Conservation (phyloP, 2,113 vertebrate genomes). For the Grammomys dolichurus region DNA sequence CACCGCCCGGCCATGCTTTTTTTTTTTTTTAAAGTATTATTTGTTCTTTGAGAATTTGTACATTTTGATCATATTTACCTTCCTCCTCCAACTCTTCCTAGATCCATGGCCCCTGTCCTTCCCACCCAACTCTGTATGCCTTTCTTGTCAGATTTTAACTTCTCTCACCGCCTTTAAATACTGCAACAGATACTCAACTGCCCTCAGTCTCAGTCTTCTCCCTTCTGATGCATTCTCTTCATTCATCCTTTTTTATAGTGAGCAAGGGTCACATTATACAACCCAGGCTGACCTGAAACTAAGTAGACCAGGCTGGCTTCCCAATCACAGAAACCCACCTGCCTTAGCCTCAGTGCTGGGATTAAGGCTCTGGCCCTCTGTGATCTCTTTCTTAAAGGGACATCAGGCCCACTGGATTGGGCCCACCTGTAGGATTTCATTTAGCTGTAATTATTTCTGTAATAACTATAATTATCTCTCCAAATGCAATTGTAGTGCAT, state of each 20-base stretch:
- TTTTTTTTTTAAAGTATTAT: not conserved
- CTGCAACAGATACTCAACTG: not conserved
- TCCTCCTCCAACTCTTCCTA: not conserved
- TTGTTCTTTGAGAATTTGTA: not conserved
- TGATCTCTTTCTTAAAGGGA: not conserved
- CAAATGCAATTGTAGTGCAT: not conserved
- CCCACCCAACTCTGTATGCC: not conserved
- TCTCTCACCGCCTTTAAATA: not conserved
- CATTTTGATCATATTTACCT: not conserved
- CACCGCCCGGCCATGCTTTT: too few species aligned
- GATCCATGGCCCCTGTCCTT: not conserved
- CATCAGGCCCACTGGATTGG: not conserved
- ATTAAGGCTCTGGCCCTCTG: not conserved
- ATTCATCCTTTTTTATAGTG: not conserved
- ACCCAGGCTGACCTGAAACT: not conserved
- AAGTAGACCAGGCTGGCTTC: not conserved
- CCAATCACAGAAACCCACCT: not conserved
- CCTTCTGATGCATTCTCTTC: not conserved
- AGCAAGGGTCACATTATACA: not conserved
- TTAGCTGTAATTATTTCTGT: not conserved
- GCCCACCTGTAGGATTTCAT: not conserved
- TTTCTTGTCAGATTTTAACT: not conserved
- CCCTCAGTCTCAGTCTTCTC: not conserved
- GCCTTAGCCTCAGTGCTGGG: not conserved
- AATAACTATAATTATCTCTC: not conserved